Percentiles rank a stretch among this genome's conserved stretches.
Evolutionary conservation across 2,888 invertebrate species (phyloP).

Genomic region (Mayetiola destructor): DNA sequence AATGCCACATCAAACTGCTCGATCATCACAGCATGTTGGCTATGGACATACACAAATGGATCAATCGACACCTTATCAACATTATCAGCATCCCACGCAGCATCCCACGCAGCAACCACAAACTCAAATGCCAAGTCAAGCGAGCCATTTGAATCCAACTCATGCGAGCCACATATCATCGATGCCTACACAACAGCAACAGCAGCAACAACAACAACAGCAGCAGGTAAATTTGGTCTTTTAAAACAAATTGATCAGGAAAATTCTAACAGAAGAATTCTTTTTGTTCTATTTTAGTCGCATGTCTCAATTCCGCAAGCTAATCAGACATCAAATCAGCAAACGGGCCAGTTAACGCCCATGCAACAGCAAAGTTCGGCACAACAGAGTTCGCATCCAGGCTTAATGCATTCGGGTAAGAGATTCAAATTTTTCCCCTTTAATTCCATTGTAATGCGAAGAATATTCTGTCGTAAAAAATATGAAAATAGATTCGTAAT

Average conservation of each 20-base stretch:
- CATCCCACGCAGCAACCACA: constrained; percentile 20
- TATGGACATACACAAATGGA: constrained; percentile 32
- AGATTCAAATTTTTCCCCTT: too few relatives aligned
- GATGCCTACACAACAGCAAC: constrained; percentile 4
- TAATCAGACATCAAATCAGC: constrained; percentile 16
- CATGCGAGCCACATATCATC: constrained; percentile 20
- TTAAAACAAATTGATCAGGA: neutral
- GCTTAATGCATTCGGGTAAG: constrained; percentile 6
- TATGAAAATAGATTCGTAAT: too few relatives aligned
- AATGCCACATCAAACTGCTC: constrained; percentile 34
- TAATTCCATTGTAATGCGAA: too few relatives aligned
- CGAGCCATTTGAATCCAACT: constrained; percentile 16
- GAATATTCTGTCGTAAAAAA: too few relatives aligned
- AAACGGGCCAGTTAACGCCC: constrained; percentile 10
- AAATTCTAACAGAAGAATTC: neutral
- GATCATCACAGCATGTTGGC: constrained; percentile 32
- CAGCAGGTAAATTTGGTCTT: neutral
- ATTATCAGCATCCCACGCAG: constrained; percentile 18
- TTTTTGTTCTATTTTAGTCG: constrained; percentile 18
- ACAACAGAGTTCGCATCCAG: constrained; percentile 23
- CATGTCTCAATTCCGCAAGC: constrained; percentile 18
- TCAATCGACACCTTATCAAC: constrained; percentile 24
- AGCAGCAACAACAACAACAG: neutral
- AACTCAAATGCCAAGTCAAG: constrained; percentile 13
- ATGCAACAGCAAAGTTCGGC: constrained; percentile 29